These are phyloP conservation scores for Narcine bancroftii DNA, from an alignment of 2,113 vertebrate species.

Conservation along the genomic window DNA sequence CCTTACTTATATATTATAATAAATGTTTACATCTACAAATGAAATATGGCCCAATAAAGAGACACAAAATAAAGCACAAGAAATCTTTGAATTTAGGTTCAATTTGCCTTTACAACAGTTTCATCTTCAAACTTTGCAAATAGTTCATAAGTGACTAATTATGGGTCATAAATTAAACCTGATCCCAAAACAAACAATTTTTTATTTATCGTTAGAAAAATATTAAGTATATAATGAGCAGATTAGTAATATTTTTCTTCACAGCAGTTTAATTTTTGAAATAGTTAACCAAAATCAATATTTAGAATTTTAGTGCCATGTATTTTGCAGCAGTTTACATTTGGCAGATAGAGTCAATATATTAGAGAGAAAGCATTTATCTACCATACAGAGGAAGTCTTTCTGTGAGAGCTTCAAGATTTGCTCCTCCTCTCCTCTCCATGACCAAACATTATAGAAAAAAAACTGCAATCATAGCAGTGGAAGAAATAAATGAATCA, in stretches of 20 bases:
- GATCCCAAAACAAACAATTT: not conserved
- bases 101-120: not conserved
- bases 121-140: not conserved
- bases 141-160: not conserved
- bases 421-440: not conserved
- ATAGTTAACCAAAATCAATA: constrained; percentile 7
- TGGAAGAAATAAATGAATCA: constrained; percentile 50
- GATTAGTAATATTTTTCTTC: not conserved
- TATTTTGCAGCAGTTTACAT: constrained; percentile 1
- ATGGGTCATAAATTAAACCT: not conserved
- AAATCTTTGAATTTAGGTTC: not conserved
- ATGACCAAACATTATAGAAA: constrained; percentile 1
- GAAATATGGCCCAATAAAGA: not conserved
- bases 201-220: not conserved
- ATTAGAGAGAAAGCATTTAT: constrained; percentile 1
- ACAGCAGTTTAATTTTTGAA: not conserved
- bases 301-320: not conserved
- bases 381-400: not conserved
- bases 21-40: not conserved
- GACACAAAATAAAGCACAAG: not conserved
- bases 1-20: not conserved
- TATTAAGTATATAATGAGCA: not conserved
- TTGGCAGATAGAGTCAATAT: not conserved
- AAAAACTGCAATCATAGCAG: not conserved
- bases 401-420: not conserved